phyloP scores from a whole-genome alignment of 1,140 invertebrate species.

The Euschistus heros region DNA sequence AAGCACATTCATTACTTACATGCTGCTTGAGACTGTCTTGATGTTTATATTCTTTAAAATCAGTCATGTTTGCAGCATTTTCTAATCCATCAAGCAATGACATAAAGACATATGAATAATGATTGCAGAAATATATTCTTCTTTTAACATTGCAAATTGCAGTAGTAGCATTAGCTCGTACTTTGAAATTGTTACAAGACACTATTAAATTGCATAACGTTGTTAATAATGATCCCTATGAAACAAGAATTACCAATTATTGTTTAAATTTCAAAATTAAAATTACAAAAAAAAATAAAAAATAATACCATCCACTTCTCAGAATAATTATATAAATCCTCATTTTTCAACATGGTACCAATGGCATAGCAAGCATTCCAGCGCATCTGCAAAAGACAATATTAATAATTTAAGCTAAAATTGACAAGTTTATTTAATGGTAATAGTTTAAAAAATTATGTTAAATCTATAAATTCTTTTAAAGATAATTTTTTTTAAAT shows the following conservation, averaged over 20 bases:
- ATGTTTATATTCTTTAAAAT: slow-evolving; percentile 28
- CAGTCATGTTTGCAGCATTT: slow-evolving; percentile 27
- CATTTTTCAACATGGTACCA: slow-evolving; percentile 21
- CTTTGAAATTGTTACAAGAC: slow-evolving; percentile 27
- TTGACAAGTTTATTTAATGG: background rate
- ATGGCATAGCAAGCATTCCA: slow-evolving; percentile 28
- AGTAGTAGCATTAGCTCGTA: slow-evolving; percentile 24
- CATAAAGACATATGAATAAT: slow-evolving; percentile 19
- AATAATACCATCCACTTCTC: slow-evolving; percentile 20
- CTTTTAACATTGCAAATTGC: slow-evolving; percentile 21
- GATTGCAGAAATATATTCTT: slow-evolving; percentile 15
- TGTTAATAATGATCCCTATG: background rate
- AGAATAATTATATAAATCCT: slow-evolving; percentile 13
- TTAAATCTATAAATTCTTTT: too few species aligned
- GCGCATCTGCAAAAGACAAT: slow-evolving; percentile 20
- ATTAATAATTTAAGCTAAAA: background rate
- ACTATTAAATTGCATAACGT: slow-evolving; percentile 23
- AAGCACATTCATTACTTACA: slow-evolving; percentile 1
- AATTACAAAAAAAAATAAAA: background rate
- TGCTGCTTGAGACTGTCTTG: slow-evolving; percentile 22
- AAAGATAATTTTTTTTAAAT: too few species aligned
- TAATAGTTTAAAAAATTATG: too few species aligned
- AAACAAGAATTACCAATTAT: background rate
- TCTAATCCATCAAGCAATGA: slow-evolving; percentile 26
- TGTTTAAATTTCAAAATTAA: background rate